Evolutionary conservation across 2,113 vertebrate genomes (phyloP).

Genomic region (Thymallus thymallus): DNA sequence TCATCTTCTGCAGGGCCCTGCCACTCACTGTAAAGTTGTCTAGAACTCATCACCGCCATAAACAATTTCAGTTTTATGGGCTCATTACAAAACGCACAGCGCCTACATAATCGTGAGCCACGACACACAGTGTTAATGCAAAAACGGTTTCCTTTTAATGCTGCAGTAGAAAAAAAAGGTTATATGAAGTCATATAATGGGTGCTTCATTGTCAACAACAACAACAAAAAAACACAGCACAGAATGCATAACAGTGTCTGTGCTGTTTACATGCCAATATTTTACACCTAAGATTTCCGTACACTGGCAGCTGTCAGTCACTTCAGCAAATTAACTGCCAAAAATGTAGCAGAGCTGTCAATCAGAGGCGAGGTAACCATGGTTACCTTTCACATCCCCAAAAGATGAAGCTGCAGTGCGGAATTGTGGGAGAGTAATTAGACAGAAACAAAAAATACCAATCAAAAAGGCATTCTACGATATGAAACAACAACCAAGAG

Average conservation of each 20-base stretch:
- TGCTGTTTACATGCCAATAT: constrained; percentile 98
- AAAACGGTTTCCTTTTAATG: constrained; percentile 95
- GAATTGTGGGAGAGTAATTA: constrained; percentile 96
- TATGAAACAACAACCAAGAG: constrained; percentile 88
- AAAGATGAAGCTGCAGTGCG: constrained; percentile 94
- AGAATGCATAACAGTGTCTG: constrained; percentile 93
- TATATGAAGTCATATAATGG: constrained; percentile 98
- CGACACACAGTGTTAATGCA: constrained; percentile 89
- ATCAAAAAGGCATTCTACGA: constrained; percentile 89
- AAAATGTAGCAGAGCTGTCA: constrained; percentile 89
- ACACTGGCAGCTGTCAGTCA: constrained; percentile 99
- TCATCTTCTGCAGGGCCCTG: constrained; percentile 75
- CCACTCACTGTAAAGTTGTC: constrained; percentile 82
- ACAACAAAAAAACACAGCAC: constrained; percentile 84
- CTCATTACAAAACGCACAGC: constrained; percentile 78
- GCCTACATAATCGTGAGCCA: constrained; percentile 82
- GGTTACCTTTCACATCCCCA: constrained; percentile 96
- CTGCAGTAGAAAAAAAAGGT: constrained; percentile 99
- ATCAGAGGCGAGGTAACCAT: constrained; percentile 93
- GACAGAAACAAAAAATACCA: constrained; percentile 82
- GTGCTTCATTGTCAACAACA: constrained; percentile 96
- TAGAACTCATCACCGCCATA: constrained; percentile 83
- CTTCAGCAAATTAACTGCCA: constrained; percentile 97
- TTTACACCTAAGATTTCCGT: constrained; percentile 92
- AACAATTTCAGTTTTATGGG: constrained; percentile 89